Percentiles rank a stretch among this genome's conserved stretches.
phyloP scores from a whole-genome alignment of 2,888 invertebrate species.

The Nemoura dubitans region DNA sequence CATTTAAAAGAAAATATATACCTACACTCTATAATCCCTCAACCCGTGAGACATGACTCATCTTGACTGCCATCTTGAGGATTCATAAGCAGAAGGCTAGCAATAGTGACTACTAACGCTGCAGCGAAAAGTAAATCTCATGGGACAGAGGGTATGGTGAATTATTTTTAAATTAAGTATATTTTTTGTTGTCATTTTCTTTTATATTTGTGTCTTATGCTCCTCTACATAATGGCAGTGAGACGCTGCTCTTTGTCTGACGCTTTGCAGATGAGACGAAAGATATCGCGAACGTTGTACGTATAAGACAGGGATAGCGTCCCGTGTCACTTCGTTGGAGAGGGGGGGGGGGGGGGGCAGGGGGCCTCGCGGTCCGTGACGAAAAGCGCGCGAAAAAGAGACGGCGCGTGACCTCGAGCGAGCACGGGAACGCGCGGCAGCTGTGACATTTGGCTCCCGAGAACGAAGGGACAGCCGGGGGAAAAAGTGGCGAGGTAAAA shows the following conservation, averaged over 20 bases:
- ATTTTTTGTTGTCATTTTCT: no score
- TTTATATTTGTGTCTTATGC: neutral
- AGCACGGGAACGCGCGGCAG: neutral
- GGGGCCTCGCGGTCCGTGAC: constrained; percentile 26
- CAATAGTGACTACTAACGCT: no score
- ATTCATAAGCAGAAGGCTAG: no score
- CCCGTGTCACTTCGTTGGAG: constrained; percentile 43
- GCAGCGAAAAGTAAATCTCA: no score
- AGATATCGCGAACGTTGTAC: neutral
- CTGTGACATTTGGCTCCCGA: neutral
- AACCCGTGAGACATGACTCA: no score
- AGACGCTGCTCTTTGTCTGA: neutral
- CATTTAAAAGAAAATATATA: no score
- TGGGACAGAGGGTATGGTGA: no score
- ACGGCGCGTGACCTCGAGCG: constrained; percentile 22
- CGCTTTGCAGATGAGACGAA: neutral
- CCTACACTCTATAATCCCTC: no score
- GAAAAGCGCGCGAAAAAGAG: constrained; percentile 21
- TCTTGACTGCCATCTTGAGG: no score
- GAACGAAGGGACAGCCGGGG: neutral
- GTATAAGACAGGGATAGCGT: constrained; percentile 46
- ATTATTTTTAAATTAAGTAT: no score
- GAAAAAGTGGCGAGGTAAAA: neutral
- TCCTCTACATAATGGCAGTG: neutral
- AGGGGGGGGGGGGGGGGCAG: constrained; percentile 43